These are phyloP conservation scores for Caenorhabditis inopinata DNA, from an alignment of 1,140 invertebrate genomes.

Conservation along the genomic window DNA sequence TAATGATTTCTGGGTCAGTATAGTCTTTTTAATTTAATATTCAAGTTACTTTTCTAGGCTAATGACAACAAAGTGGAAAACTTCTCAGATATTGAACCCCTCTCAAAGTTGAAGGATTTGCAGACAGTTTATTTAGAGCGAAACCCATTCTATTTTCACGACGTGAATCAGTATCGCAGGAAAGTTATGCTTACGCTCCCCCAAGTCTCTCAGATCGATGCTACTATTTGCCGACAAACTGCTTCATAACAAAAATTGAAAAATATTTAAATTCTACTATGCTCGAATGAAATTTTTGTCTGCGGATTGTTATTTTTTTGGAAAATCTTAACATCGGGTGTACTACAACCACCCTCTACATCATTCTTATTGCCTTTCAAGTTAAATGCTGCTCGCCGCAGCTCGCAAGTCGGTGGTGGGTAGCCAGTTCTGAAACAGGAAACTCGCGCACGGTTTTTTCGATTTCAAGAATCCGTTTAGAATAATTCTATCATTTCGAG, in stretches of 20 bases:
- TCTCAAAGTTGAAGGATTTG: constrained; percentile 77
- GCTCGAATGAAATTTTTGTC: no score
- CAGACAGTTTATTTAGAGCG: constrained; percentile 88
- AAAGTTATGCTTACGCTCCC: constrained; percentile 87
- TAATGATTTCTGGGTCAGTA: constrained; percentile 78
- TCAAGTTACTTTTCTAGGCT: constrained; percentile 72
- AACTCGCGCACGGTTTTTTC: no score
- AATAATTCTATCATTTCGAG: no score
- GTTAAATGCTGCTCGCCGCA: no score
- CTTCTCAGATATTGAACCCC: constrained; percentile 80
- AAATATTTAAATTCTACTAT: not conserved
- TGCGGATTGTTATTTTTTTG: no score
- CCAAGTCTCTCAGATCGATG: constrained; percentile 87
- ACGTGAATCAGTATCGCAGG: constrained; percentile 82
- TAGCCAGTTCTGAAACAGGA: no score
- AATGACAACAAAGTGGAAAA: constrained; percentile 86
- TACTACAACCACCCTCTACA: no score
- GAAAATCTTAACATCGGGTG: no score
- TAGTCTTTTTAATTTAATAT: constrained; percentile 18
- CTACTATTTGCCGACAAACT: constrained; percentile 65
- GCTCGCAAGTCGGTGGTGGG: no score
- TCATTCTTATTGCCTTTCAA: no score
- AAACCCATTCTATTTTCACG: constrained; percentile 78
- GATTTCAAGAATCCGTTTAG: no score
- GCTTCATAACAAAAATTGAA: not conserved